Evolutionary conservation across 2,113 vertebrate genomes (phyloP).

Genomic region (Pseudopipra pipra): DNA sequence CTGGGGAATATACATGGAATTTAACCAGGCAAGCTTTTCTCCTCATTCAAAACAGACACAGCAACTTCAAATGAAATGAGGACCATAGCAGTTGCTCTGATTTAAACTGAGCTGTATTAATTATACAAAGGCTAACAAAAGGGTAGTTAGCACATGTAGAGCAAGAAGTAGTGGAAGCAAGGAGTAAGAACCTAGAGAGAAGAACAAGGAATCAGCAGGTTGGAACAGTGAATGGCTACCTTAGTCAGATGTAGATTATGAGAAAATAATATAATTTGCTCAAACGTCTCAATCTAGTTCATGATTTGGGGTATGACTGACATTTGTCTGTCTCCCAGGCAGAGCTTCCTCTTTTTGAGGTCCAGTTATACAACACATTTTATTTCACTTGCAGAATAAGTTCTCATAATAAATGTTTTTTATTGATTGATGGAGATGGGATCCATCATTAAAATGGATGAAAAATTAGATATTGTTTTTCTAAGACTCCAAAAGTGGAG

Average conservation of each 20-base stretch:
- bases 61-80: not conserved
- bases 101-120: not conserved
- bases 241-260: not conserved
- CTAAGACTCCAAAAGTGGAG: not conserved
- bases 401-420: not conserved
- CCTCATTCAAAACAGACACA: not conserved
- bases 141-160: not conserved
- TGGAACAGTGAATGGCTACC: not conserved
- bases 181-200: not conserved
- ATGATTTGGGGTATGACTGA: not conserved
- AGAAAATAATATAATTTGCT: not conserved
- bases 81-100: not conserved
- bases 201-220: not conserved
- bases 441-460: not conserved
- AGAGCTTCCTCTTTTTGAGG: not conserved
- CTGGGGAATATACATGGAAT: not conserved
- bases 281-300: not conserved
- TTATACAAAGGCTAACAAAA: not conserved
- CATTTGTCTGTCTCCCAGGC: not conserved
- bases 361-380: not conserved
- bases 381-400: not conserved
- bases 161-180: not conserved
- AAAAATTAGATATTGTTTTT: not conserved
- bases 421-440: not conserved
- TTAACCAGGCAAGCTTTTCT: not conserved